Evolutionary conservation across 2,113 vertebrate species (phyloP).

Genomic region (Upupa epops): DNA sequence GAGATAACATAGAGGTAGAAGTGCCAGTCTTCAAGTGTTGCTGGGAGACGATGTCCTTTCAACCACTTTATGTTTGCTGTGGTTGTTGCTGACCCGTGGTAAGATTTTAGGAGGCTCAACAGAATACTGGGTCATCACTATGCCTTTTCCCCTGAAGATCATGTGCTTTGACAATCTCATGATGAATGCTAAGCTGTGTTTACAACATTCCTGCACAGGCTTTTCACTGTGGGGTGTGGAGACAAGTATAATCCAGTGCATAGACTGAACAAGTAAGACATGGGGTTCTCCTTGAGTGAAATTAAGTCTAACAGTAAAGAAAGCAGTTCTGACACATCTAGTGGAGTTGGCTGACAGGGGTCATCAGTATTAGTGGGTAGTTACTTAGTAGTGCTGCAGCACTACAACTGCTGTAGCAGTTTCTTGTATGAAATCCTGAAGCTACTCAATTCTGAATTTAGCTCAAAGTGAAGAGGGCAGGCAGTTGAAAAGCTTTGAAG

Average conservation of each 20-base stretch:
- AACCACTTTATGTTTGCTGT: background rate
- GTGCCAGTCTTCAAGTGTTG: background rate
- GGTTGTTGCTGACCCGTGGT: background rate
- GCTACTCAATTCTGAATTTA: background rate
- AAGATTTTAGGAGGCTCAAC: background rate
- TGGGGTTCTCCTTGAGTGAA: background rate
- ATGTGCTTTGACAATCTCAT: background rate
- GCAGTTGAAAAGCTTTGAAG: background rate
- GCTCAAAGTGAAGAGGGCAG: background rate
- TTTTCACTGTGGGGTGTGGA: background rate
- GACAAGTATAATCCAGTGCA: background rate
- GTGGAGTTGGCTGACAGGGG: background rate
- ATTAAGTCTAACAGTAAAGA: background rate
- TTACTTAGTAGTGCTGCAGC: background rate
- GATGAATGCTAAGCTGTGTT: background rate
- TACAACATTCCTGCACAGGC: background rate
- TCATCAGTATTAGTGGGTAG: background rate
- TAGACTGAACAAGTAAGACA: background rate
- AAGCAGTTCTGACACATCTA: background rate
- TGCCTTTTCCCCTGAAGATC: background rate
- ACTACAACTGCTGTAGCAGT: background rate
- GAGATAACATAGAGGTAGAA: background rate
- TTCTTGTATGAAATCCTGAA: background rate
- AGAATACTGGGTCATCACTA: background rate
- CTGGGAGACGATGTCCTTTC: background rate